Percentiles rank a stretch among this genome's conserved stretches.
phyloP scores from a whole-genome alignment of 1,140 invertebrate species.

The Philaenus spumarius region DNA sequence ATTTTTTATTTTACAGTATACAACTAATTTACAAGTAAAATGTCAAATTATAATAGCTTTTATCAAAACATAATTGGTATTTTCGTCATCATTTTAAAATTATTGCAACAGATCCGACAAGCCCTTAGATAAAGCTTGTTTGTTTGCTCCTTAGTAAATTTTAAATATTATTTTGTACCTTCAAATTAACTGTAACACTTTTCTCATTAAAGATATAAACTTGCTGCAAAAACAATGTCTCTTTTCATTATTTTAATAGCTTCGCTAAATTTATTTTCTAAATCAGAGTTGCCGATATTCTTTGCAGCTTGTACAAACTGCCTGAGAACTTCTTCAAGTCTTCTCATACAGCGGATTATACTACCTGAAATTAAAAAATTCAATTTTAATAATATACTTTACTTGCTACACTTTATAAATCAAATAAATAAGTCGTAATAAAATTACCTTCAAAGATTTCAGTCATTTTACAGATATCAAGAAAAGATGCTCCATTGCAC shows the following conservation, averaged over 20 bases:
- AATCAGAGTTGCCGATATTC: constrained; percentile 91
- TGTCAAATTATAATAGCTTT: too few species aligned
- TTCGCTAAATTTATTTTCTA: constrained; percentile 95
- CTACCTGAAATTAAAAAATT: constrained; percentile 59
- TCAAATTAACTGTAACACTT: too few species aligned
- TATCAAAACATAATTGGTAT: too few species aligned
- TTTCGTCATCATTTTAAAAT: too few species aligned
- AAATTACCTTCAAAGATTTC: constrained; percentile 92
- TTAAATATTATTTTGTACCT: too few species aligned
- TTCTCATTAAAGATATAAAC: constrained; percentile 82
- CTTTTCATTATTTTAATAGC: constrained; percentile 89
- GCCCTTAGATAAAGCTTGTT: too few species aligned
- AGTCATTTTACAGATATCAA: constrained; percentile 93
- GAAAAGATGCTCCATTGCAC: constrained; percentile 91
- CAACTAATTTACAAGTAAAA: too few species aligned
- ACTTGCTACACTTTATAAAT: too few species aligned
- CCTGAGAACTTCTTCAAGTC: constrained; percentile 90
- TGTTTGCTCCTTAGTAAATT: too few species aligned
- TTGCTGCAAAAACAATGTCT: constrained; percentile 98
- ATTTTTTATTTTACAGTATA: too few species aligned
- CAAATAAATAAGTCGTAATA: neutral
- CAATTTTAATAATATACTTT: neutral
- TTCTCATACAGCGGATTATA: constrained; percentile 95
- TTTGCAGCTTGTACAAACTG: constrained; percentile 96
- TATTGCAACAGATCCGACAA: too few species aligned